Evolutionary conservation across 1,140 invertebrate species (phyloP), one percentile per base, ranked within the genome.

Genomic region (Thalassaphorura encarpata): DNA sequence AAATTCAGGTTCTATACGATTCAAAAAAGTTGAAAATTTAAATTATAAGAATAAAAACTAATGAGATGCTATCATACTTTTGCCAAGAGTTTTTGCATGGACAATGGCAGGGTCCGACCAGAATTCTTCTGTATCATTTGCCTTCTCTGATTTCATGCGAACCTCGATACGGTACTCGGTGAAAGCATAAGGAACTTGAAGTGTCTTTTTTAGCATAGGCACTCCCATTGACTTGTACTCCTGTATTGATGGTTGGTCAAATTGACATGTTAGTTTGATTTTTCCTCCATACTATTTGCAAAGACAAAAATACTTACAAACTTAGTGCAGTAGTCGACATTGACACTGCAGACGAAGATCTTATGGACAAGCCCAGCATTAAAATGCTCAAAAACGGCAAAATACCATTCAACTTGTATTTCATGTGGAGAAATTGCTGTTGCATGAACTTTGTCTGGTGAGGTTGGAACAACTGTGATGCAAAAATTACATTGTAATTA

Each of bases 141-240:
- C 56, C 36, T 18, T 41, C 27, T 48, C 56, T 23, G 62, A 61
- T 24, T 56, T 52, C 52, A 64, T 58, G 16, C 53, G 40, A 27
- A 64, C 43, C 11, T 39, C 46, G n/a, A 64, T 53, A 3, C 48
- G 31, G 47, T 64, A 64, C 23, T 54, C 51, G 31, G 54, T 40
- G 42, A 49, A 59, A 5, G 62, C 56, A 50, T 49, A 54, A 16
- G 52, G 52, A 21, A 64, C 50, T 8, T 42, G 15, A 48, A 64
- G 46, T 29, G 31, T 19, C 6, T 42, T 39, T 13, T 21, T 51
- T 33, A 51, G 28, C 11, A 26, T 47, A 26, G 45, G 21, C 18
- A 47, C 21, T 13, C 19, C 4, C 11, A 26, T 47, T 5, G 45
- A 47, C 19, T 47, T 47, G n/a, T n/a, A n/a, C n/a, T n/a, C n/a